These are phyloP conservation scores for Mesaphorura yosii DNA, from an alignment of 1,140 invertebrate species.

Conservation along the genomic window DNA sequence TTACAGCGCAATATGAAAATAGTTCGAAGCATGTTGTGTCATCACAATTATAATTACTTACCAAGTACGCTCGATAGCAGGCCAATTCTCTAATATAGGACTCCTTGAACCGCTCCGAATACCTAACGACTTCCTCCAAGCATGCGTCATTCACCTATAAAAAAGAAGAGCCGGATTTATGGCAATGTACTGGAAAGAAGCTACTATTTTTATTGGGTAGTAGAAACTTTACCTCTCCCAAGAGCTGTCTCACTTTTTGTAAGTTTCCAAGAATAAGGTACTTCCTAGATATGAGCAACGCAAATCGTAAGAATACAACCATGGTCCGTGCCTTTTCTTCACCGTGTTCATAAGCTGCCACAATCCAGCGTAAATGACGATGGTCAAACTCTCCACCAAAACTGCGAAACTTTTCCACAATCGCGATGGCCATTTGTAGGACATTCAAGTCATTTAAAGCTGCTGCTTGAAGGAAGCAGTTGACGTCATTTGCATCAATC, in stretches of 20 bases:
- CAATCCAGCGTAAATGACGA: conserved; percentile 24
- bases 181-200: background rate
- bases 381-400: conserved; percentile 18
- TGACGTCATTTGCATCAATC: conserved; percentile 8
- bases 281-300: conserved; percentile 15
- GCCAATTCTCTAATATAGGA: conserved; percentile 15
- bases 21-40: background rate
- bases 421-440: conserved; percentile 12
- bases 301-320: conserved; percentile 16
- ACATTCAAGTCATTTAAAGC: conserved; percentile 17
- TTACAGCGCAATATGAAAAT: background rate
- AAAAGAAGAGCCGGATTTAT: background rate
- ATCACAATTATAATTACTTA: conserved; percentile 4
- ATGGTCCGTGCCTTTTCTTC: conserved; percentile 13
- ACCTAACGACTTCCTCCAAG: background rate
- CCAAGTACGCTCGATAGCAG: conserved; percentile 21
- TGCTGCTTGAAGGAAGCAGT: conserved; percentile 13
- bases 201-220: no score
- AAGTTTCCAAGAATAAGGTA: conserved; percentile 18
- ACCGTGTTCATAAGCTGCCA: conserved; percentile 11
- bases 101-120: conserved; percentile 8
- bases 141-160: conserved; percentile 3
- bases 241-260: conserved; percentile 8
- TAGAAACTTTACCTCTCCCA: conserved; percentile 4
- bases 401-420: conserved; percentile 18